Conservation (phyloP, 2,888 invertebrate species). For the Sinelater perroti region DNA sequence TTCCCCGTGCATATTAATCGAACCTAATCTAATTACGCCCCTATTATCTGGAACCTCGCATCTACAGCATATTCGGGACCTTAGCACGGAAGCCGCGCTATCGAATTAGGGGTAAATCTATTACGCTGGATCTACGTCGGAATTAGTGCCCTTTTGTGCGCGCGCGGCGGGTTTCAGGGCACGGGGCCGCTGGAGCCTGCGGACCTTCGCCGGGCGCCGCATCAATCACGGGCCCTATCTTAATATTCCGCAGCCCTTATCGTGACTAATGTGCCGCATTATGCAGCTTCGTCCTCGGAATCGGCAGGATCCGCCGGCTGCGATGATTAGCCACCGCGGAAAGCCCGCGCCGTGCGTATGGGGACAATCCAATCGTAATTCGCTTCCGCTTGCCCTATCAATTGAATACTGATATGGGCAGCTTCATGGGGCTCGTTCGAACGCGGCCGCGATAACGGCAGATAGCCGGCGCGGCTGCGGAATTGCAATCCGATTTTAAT, state of each 20-base stretch:
- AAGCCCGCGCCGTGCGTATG: constrained; percentile 8
- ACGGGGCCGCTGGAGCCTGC: constrained; percentile 14
- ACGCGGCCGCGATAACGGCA: constrained; percentile 18
- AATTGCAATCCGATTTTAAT: constrained; percentile 12
- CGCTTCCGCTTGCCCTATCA: constrained; percentile 20
- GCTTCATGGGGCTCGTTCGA: constrained; percentile 22
- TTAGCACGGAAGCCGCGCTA: constrained; percentile 8
- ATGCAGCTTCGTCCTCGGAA: too few species aligned
- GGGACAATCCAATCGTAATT: constrained; percentile 27
- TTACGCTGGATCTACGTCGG: constrained; percentile 9
- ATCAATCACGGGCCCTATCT: constrained; percentile 32
- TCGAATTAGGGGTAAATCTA: constrained; percentile 21
- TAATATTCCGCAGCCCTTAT: constrained; percentile 24
- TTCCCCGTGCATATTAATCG: too few species aligned
- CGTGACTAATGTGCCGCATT: constrained; percentile 14
- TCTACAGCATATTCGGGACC: neutral
- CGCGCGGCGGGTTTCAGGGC: constrained; percentile 27
- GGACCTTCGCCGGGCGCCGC: constrained; percentile 23
- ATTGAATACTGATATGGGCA: constrained; percentile 28
- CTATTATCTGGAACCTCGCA: neutral
- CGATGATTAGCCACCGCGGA: neutral
- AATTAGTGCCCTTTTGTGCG: constrained; percentile 25
- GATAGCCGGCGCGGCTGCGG: constrained; percentile 6
- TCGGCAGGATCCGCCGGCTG: neutral
- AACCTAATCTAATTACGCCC: neutral